These are phyloP conservation scores for Strix uralensis DNA, from an alignment of 2,113 vertebrate genomes.

Conservation along the genomic window DNA sequence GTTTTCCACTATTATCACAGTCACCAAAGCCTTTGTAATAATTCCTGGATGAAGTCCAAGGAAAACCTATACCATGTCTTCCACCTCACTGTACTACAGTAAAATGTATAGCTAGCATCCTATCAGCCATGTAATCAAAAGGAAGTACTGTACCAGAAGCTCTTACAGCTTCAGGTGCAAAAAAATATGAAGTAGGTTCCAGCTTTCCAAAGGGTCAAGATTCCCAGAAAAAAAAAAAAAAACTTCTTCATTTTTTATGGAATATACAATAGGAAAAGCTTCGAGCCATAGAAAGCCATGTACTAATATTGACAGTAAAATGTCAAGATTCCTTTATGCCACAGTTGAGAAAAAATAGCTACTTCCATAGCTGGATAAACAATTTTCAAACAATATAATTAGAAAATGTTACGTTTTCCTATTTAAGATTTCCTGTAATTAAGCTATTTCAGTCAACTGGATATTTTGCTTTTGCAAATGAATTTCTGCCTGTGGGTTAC, in stretches of 20 bases:
- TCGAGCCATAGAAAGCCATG: not conserved
- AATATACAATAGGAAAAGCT: not conserved
- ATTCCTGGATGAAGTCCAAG: not conserved
- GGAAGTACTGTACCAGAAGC: not conserved
- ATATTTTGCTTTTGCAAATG: not conserved
- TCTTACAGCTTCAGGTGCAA: not conserved
- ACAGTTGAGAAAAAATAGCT: not conserved
- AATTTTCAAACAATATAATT: not conserved
- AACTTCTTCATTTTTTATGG: not conserved
- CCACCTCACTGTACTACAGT: not conserved
- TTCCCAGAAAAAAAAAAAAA: not conserved
- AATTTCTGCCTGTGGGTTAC: not conserved
- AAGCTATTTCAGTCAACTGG: not conserved
- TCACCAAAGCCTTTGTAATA: not conserved
- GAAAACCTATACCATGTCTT: not conserved
- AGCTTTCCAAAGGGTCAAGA: not conserved
- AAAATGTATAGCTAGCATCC: not conserved
- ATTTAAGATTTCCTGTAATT: not conserved
- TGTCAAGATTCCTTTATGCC: not conserved
- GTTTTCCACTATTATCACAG: not conserved
- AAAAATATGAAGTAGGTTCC: not conserved
- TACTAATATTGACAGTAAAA: not conserved
- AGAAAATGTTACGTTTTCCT: not conserved
- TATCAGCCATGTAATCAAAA: not conserved
- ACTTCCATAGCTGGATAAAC: not conserved